These are phyloP conservation scores for Drosophila takahashii DNA, from an alignment of 1,140 invertebrate species.

Conservation along the genomic window DNA sequence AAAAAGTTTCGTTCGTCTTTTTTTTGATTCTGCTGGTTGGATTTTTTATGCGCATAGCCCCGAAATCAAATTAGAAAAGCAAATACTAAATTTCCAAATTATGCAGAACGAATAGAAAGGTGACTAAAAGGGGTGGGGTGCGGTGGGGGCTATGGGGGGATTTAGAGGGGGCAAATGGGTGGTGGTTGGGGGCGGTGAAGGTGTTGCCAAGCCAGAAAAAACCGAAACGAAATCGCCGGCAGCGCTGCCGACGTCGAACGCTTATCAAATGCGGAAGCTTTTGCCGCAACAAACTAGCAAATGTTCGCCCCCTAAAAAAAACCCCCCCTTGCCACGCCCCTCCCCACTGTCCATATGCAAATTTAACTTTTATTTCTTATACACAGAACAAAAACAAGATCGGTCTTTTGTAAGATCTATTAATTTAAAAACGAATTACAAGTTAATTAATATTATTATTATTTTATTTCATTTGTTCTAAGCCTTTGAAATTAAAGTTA, in stretches of 20 bases:
- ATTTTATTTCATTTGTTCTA: neutral
- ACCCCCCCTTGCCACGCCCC: neutral
- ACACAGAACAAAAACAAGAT: constrained; percentile 7
- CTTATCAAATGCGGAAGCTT: constrained; percentile 78
- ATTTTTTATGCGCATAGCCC: constrained; percentile 42
- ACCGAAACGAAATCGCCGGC: constrained; percentile 16
- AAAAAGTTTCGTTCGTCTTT: constrained; percentile 38
- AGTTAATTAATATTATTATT: neutral
- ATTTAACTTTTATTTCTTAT: constrained; percentile 29
- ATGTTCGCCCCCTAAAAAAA: constrained; percentile 6
- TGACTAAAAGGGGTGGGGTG: constrained; percentile 7
- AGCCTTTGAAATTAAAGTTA: neutral
- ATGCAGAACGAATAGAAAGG: constrained; percentile 41
- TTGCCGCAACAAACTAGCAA: constrained; percentile 53
- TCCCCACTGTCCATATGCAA: constrained; percentile 15
- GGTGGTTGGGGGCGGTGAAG: neutral
- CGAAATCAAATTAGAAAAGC: constrained; percentile 75
- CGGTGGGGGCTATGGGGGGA: neutral
- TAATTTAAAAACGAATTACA: neutral
- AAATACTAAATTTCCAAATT: constrained; percentile 72
- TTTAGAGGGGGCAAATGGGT: neutral
- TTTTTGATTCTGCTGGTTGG: too few species aligned
- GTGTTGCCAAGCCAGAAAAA: constrained; percentile 55
- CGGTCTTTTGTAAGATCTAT: neutral
- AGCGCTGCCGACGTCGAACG: constrained; percentile 11